Conservation (phyloP, 2,113 vertebrate genomes). For the Penelope pileata region DNA sequence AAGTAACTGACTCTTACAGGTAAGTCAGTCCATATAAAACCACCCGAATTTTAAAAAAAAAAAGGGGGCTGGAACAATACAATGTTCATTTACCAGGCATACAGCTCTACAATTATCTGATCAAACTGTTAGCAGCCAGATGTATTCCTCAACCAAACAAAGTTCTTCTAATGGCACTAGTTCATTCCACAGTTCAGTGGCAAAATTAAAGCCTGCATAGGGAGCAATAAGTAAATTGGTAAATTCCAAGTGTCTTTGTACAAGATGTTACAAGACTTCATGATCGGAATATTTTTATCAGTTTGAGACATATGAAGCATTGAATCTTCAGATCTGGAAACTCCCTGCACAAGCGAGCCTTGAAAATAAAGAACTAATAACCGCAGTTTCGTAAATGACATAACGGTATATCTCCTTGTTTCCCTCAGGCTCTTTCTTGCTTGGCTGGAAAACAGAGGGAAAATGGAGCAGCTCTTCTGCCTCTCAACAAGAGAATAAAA, state of each 20-base stretch:
- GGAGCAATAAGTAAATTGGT: not conserved
- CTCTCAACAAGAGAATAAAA: not conserved
- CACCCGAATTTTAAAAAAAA: not conserved
- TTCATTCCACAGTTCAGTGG: not conserved
- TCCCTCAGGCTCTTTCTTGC: not conserved
- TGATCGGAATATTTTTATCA: not conserved
- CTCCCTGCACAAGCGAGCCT: not conserved
- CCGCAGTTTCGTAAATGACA: not conserved
- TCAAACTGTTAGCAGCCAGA: not conserved
- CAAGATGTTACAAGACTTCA: not conserved
- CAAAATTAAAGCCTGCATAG: not conserved
- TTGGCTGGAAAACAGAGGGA: conserved; percentile 2
- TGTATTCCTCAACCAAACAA: not conserved
- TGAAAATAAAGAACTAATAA: conserved; percentile 2
- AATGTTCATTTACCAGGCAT: not conserved
- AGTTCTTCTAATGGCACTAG: not conserved
- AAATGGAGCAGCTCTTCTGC: not conserved
- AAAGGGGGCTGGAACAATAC: not conserved
- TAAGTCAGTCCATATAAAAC: not conserved
- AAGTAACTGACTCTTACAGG: not conserved
- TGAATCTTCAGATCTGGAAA: not conserved
- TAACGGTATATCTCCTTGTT: not conserved
- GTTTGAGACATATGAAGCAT: not conserved
- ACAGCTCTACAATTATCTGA: not conserved
- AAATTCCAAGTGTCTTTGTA: not conserved